Percentiles rank a stretch among this genome's conserved stretches.
Conservation (phyloP, 2,113 vertebrate genomes). For the Calyptommatus sinebrachiatus region DNA sequence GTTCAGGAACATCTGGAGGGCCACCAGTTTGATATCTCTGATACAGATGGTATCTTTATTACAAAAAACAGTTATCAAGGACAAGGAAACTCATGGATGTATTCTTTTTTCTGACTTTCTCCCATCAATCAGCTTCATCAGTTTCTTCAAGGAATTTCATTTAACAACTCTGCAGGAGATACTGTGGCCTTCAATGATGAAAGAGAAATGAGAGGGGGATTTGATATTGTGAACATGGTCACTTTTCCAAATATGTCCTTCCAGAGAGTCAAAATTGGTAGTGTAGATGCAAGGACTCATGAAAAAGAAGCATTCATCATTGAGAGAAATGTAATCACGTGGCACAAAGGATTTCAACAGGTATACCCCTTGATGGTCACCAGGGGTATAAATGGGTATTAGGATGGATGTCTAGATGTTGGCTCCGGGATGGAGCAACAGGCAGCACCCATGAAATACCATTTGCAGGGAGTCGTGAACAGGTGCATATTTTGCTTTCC, state of each 20-base stretch:
- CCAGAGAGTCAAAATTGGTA: not conserved
- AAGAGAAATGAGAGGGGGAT: not conserved
- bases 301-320: not conserved
- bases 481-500: not conserved
- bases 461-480: no score
- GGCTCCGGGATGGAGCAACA: no score
- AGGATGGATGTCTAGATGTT: no score
- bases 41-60: not conserved
- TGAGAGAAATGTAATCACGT: not conserved
- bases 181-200: not conserved
- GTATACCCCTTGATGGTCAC: not conserved
- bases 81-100: not conserved
- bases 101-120: not conserved
- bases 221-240: not conserved
- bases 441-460: no score
- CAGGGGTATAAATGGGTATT: no score
- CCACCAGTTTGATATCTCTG: no score
- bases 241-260: constrained; percentile 2
- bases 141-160: not conserved
- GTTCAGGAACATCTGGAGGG: no score
- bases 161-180: constrained; percentile 7
- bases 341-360: not conserved
- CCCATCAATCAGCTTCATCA: not conserved
- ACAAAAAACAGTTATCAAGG: not conserved
- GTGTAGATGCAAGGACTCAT: not conserved